Evolutionary conservation across 2,888 invertebrate species (phyloP), one percentile per base, ranked within the genome.

Genomic region (Agriopis leucophaearia): DNA sequence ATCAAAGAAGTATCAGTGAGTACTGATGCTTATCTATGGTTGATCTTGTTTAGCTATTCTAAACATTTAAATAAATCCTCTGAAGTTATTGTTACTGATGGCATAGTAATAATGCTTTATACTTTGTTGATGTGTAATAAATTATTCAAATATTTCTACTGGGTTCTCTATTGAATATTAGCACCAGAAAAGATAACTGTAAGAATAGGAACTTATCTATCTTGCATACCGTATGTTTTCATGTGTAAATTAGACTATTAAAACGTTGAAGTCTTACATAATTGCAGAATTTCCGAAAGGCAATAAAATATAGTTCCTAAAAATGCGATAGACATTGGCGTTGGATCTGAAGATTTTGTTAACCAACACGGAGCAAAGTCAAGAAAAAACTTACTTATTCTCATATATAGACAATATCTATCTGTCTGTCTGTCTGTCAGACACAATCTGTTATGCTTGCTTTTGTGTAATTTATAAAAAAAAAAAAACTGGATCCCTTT

Each of bases 241-340:
- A 59, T 18, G 16, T 59, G 59, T 48, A 51, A 52, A 61, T 61
- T 51, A 51, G 50, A 51, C 35, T 13, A 27, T 8, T 15, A 8
- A 50, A 48, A 10, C 12, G 10, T 48, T 47, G 16, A 47, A 47
- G 45, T n/a, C 13, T 44, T 27, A 27, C 4, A 44, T n/a, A 44
- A 44, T 47, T n/a, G n/a, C n/a, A n/a, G n/a, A n/a, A n/a, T n/a
- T n/a, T n/a, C n/a, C n/a, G n/a, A n/a, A n/a, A n/a, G n/a, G n/a
- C n/a, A n/a, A n/a, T n/a, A n/a, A n/a, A n/a, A n/a, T n/a, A n/a
- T n/a, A n/a, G n/a, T n/a, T n/a, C n/a, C n/a, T n/a, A n/a, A n/a
- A n/a, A n/a, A n/a, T n/a, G n/a, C n/a, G n/a, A n/a, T n/a, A n/a
- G n/a, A n/a, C n/a, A n/a, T n/a, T n/a, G n/a, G n/a, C n/a, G n/a